Evolutionary conservation across 1,140 invertebrate species (phyloP), one percentile per base, ranked within the genome.

Genomic region (Latrodectus geometricus): DNA sequence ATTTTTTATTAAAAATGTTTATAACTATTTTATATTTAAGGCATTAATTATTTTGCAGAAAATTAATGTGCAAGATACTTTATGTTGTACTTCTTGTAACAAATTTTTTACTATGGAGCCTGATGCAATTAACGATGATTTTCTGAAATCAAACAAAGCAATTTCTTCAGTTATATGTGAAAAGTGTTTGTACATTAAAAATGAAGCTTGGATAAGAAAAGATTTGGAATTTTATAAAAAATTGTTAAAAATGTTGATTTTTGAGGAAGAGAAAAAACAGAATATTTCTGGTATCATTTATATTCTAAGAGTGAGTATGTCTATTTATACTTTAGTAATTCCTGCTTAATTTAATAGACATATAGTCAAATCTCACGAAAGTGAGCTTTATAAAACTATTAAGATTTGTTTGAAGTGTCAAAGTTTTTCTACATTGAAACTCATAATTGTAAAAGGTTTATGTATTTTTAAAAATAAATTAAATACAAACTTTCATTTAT

Each of bases 151-250:
- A 50, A 56, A 74, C 2, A 15, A 72, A 65, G 52, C 70, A 68
- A 80, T 54, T 52, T 68, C 54, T 68, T 79, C 66, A 23, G 50
- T 15, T 20, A 87, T 73, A 66, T 87, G 85, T 49, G 78, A 73
- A 17, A 87, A 80, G 17, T 87, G 85, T 23, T 20, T 66, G 8
- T 61, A 87, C 50, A 61, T 87, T 21, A 72, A 82, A 87, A 87
- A 87, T 69, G 86, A 87, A 87, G 78, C 70, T 17, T 77, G 78
- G 73, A 76, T 82, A n/a, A 76, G 86, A 50, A 87, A 82, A 81
- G 78, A 87, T 50, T 52, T 70, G 23, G 73, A 87, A 72, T 15
- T 87, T 35, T 83, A 87, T 21, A 69, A 87, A 77, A 75, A 48
- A 49, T 81, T 87, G 12, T 66, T 87, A 65, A 76, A 77, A 61